Percentiles rank a stretch among this genome's conserved stretches.
Conservation (phyloP, 2,797 vertebrate species). For the Centroberyx gerrardi region DNA sequence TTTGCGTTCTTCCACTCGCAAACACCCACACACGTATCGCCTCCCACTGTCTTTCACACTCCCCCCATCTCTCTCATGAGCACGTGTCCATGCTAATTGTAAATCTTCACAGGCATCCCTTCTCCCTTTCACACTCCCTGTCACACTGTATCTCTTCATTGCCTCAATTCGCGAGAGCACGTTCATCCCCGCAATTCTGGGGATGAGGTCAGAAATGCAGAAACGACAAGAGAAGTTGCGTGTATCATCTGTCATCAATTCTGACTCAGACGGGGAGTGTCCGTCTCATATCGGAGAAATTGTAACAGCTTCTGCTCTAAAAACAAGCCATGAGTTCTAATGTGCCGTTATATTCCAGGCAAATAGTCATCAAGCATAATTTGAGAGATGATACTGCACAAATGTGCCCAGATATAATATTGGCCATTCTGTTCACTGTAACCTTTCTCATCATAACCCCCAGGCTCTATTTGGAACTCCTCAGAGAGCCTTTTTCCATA, state of each 20-base stretch:
- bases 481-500: constrained; percentile 24
- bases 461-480: constrained; percentile 9
- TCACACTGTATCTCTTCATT: constrained; percentile 54
- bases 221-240: constrained; percentile 32
- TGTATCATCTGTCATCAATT: constrained; percentile 27
- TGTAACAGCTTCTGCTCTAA: constrained; percentile 25
- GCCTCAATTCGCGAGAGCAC: constrained; percentile 39
- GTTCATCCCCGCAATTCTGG: constrained; percentile 43
- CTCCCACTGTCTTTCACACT: constrained; percentile 39
- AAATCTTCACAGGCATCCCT: constrained; percentile 57
- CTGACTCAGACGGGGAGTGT: constrained; percentile 10
- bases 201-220: constrained; percentile 46
- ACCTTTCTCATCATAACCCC: constrained; percentile 28
- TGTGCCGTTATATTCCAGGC: constrained; percentile 8
- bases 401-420: constrained; percentile 4
- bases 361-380: constrained; percentile 23
- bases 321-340: constrained; percentile 32
- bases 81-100: constrained; percentile 61
- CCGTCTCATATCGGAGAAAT: constrained; percentile 39
- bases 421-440: constrained; percentile 18
- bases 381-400: constrained; percentile 12
- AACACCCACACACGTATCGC: constrained; percentile 58
- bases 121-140: constrained; percentile 23
- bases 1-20: constrained; percentile 57
- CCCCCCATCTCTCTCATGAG: constrained; percentile 18